phyloP scores from a whole-genome alignment of 2,113 vertebrate species.

The Misgurnus mizolepis region DNA sequence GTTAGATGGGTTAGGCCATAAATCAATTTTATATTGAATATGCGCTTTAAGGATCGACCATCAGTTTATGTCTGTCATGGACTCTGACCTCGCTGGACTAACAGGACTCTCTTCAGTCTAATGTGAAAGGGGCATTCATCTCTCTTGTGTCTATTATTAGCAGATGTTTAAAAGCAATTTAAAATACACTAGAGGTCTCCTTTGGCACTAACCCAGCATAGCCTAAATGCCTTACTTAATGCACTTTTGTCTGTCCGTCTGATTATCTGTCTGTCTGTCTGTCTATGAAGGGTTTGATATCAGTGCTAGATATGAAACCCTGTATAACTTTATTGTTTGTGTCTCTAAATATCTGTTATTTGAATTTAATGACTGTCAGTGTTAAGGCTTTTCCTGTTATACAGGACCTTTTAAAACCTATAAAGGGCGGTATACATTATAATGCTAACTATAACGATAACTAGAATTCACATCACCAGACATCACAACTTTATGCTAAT shows the following conservation, averaged over 20 bases:
- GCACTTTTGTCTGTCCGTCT: not conserved
- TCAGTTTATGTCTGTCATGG: not conserved
- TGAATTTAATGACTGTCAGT: too few species aligned
- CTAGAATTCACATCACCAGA: too few species aligned
- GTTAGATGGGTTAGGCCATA: not conserved
- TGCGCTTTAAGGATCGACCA: not conserved
- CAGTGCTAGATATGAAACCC: not conserved
- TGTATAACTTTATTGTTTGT: not conserved
- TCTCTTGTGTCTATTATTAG: conserved; percentile 20
- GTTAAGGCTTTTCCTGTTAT: too few species aligned
- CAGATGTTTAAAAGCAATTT: conserved; percentile 16
- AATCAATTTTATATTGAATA: not conserved
- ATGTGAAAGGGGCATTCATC: conserved; percentile 19
- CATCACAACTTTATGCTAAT: too few species aligned
- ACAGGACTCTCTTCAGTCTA: not conserved
- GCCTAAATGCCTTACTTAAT: conserved; percentile 1
- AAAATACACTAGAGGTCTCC: not conserved
- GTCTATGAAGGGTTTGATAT: not conserved
- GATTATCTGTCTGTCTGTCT: not conserved
- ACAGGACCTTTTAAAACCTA: too few species aligned
- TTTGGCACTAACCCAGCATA: not conserved
- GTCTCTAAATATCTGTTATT: not conserved
- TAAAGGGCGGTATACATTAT: too few species aligned
- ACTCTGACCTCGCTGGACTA: not conserved
- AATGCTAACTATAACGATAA: too few species aligned